Evolutionary conservation across 2,797 vertebrate genomes (phyloP), one percentile per base, ranked within the genome.

Genomic region (Mionectes olivaceus): DNA sequence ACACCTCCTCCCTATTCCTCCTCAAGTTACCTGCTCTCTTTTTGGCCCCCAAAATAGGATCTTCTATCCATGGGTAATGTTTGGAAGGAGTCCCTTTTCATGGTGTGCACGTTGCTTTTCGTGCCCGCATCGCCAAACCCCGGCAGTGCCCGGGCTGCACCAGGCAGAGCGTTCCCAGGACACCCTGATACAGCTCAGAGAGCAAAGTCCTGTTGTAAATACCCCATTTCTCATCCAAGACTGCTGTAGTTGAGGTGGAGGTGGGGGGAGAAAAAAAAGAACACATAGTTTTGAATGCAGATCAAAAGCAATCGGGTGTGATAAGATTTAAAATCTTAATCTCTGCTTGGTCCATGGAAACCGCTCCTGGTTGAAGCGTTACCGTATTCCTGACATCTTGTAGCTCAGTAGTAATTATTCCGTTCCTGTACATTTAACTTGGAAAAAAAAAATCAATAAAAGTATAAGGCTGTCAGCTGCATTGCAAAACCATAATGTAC

Each of bases 341-440:
- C 84, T 95, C 76, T 79, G 74, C 76, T 65, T 91, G 61, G 61
- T 37, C 87, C 25, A 5, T 90, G 94, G 94, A 90, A 95, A 76
- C 56, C 37, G 95, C 92, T 95, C 92, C 85, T 89, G 86, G 87
- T 89, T 80, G 82, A 96, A 96, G 87, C 95, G 93, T 93, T 90
- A 43, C 3, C 4, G 1, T 93, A 41, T 92, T 92, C 86, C 94
- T 96, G 96, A 93, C 96, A 92, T 93, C 92, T 87, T 93, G 61
- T 97, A 97, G 96, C 95, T 95, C 94, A 41, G 87, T 94, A 96
- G 92, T 61, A 89, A 95, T 96, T 95, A 92, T 35, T 87, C 95
- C 83, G 90, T 96, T 97, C 93, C 92, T 97, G 94, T 96, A 96
- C 94, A 93, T 96, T 97, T 96, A 97, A 96, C 96, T 87, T 90